These are phyloP conservation scores for Rhopalosiphum padi DNA, from an alignment of 1,140 invertebrate genomes.

Conservation along the genomic window DNA sequence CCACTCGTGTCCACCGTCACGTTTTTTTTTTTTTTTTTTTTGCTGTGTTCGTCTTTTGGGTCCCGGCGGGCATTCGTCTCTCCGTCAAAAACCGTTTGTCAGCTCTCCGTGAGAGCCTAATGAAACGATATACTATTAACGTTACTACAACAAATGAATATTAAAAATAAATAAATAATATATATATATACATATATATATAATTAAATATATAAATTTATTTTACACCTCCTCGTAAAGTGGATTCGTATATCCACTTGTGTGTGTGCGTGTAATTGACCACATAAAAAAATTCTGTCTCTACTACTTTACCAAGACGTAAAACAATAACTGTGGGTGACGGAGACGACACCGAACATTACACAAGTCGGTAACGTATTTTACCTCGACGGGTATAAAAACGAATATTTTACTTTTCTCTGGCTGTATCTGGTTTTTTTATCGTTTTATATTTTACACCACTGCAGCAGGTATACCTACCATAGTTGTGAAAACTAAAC, in stretches of 20 bases:
- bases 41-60: neutral
- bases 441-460: neutral
- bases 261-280: neutral
- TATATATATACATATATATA: neutral
- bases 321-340: neutral
- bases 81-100: conserved; percentile 39
- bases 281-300: neutral
- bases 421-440: neutral
- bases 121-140: conserved; percentile 34
- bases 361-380: neutral
- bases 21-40: neutral
- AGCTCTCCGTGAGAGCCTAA: conserved; percentile 5
- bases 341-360: neutral
- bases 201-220: neutral
- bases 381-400: neutral
- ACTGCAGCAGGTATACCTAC: neutral
- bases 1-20: neutral
- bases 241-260: neutral
- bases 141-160: neutral
- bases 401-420: neutral
- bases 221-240: neutral
- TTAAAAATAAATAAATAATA: neutral
- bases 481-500: neutral
- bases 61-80: neutral
- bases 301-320: neutral